phyloP scores from a whole-genome alignment of 2,113 vertebrate genomes.

The Prinia subflava region DNA sequence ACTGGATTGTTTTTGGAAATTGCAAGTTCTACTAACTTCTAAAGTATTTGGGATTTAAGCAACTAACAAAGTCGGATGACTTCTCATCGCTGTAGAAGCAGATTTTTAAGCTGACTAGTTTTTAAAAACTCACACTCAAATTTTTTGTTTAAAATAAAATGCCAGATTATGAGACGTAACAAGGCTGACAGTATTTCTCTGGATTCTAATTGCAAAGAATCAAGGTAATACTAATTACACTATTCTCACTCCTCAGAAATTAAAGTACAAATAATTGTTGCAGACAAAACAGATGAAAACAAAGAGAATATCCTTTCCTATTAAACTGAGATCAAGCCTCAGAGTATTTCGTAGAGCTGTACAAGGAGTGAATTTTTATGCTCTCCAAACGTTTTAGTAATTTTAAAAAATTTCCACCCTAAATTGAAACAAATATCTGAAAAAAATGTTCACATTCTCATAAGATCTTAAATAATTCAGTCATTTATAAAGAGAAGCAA shows the following conservation, averaged over 20 bases:
- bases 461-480: not conserved
- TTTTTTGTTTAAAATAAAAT: not conserved
- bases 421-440: not conserved
- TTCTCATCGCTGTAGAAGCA: not conserved
- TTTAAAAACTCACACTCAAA: not conserved
- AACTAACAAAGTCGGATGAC: not conserved
- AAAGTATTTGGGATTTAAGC: not conserved
- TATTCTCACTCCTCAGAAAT: not conserved
- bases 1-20: not conserved
- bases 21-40: not conserved
- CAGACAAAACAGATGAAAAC: not conserved
- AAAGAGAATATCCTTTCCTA: not conserved
- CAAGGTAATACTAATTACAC: not conserved
- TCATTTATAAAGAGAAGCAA: not conserved
- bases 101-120: not conserved
- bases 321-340: not conserved
- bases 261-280: not conserved
- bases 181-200: not conserved
- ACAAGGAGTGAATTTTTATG: not conserved
- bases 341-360: not conserved
- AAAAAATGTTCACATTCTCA: not conserved
- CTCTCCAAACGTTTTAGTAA: not conserved
- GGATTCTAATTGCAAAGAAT: not conserved
- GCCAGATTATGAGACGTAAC: not conserved
- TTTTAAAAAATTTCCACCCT: not conserved